phyloP scores from a whole-genome alignment of 2,888 invertebrate genomes.

The Therioaphis trifolii region DNA sequence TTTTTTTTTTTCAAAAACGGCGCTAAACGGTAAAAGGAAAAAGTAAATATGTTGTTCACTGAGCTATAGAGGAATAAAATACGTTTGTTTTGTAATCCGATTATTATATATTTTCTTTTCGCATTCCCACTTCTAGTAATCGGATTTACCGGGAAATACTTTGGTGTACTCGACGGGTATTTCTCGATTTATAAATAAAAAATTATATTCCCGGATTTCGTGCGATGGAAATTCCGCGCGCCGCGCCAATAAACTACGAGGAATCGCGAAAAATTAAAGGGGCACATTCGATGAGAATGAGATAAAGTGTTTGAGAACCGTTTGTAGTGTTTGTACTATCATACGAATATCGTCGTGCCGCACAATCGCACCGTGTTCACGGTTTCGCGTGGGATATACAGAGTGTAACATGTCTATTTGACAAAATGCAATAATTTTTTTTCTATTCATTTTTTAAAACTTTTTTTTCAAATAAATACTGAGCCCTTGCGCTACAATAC shows the following conservation, averaged over 20 bases:
- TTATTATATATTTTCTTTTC: constrained; percentile 52
- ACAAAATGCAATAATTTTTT: too few species aligned
- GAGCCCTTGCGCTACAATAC: too few species aligned
- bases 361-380: too few species aligned
- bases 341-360: too few species aligned
- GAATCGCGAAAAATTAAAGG: not conserved
- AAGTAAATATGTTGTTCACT: constrained; percentile 16
- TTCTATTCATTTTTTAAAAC: too few species aligned
- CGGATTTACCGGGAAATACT: constrained; percentile 49
- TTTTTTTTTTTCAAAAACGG: not conserved
- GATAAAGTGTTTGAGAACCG: not conserved
- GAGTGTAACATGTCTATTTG: too few species aligned
- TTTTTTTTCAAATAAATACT: too few species aligned
- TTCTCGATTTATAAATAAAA: constrained; percentile 48
- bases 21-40: constrained; percentile 15
- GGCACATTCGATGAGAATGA: not conserved
- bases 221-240: not conserved
- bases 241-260: not conserved
- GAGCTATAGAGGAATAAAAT: constrained; percentile 37
- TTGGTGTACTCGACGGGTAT: constrained; percentile 16
- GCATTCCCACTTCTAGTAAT: constrained; percentile 46
- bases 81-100: constrained; percentile 56
- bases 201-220: not conserved
- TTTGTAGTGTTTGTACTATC: too few species aligned
- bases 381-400: too few species aligned